Evolutionary conservation across 2,888 invertebrate species (phyloP).

Genomic region (Limnephilus marmoratus): DNA sequence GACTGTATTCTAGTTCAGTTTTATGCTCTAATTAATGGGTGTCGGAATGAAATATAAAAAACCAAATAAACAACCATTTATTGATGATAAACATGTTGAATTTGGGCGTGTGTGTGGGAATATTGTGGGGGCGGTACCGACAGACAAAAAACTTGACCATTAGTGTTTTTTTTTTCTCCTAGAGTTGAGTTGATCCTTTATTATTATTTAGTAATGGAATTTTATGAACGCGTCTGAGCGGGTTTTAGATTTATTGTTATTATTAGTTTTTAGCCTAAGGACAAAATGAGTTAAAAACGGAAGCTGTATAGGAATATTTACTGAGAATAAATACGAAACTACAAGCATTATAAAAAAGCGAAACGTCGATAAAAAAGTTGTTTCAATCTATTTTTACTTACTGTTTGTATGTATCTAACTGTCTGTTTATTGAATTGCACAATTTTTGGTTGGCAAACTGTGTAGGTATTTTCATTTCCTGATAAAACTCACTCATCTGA

Average conservation of each 20-base stretch:
- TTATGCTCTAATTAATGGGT: conserved; percentile 21
- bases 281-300: neutral
- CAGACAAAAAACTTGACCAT: neutral
- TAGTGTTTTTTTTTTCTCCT: neutral
- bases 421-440: neutral
- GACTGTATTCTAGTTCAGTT: neutral
- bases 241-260: neutral
- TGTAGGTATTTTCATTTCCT: neutral
- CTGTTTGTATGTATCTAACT: neutral
- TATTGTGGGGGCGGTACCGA: neutral
- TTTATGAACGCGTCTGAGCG: neutral
- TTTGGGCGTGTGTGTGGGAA: neutral
- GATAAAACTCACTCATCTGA: too few species aligned
- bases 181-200: neutral
- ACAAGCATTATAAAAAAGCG: neutral
- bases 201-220: neutral
- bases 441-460: neutral
- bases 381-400: neutral
- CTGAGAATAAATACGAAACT: neutral
- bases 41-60: conserved; percentile 8
- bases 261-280: neutral
- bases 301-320: neutral
- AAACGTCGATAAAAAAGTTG: neutral
- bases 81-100: neutral
- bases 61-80: conserved; percentile 2